Base-by-base conservation (phyloP, 2,797 vertebrate genomes). In the Sternarchorhynchus goeldii region DNA sequence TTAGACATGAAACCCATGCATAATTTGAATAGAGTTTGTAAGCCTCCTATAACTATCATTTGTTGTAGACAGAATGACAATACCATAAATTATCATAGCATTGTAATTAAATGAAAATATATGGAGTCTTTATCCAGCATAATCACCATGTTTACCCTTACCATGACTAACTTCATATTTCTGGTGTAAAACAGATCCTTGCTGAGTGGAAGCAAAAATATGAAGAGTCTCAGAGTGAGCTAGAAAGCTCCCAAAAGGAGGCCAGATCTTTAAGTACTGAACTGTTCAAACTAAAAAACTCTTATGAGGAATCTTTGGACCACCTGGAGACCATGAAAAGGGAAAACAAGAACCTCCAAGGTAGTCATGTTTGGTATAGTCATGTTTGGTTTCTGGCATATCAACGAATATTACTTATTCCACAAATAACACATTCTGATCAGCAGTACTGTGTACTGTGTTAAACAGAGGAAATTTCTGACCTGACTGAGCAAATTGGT, bases 221-320 rank as follows among this genome's bases (percentile, higher is more conserved):
- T 41, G 87, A 89, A 66, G 87, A 89, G 75, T 85, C 79, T 16
- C 88, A 89, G 76, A 65, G 18, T 77, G 88, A 89, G 59, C 64
- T 89, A 57, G 87, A 89, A 81, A 57, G 55, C 55, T 57, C 55
- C 55, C 55, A 57, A 20, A 57, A 20, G 10, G 41, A 45, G 41
- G 41, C 41, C 10, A 45, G 41, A 45, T 3, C 6, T 45, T 8
- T 45, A 45, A 57, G 55, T 17, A 57, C 55, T 57, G 55, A 57
- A 17, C 55, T 57, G 17, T 57, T 57, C 56, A 57, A 57, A 21
- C 56, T 57, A 18, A 57, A 57, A 10, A 57, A 57, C 56, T 57
- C 20, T 1, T 57, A 57, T 50, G 45, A 50, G 45, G 45, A 50
- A 50, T 50, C 1, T 14, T 50, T 50, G 45, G 45, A 50, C 14